These are phyloP conservation scores for Hyposmocoma kahamanoa DNA, from an alignment of 1,140 invertebrate genomes.

Conservation along the genomic window DNA sequence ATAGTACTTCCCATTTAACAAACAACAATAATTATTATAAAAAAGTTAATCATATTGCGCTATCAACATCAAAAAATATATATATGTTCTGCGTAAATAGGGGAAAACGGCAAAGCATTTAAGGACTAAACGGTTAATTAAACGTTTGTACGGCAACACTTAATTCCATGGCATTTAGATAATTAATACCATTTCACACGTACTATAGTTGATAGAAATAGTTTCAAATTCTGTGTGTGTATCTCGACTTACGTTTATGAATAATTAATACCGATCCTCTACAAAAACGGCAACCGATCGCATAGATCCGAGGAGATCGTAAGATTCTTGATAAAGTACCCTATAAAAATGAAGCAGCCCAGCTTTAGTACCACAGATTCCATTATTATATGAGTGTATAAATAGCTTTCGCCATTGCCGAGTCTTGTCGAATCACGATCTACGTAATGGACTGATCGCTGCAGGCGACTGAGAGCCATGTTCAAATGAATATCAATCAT, in stretches of 20 bases:
- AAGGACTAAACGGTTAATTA: no score
- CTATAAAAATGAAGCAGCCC: neutral
- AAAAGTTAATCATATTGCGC: no score
- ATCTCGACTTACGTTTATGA: no score
- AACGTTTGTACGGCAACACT: no score
- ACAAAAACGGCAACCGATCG: no score
- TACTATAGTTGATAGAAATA: no score
- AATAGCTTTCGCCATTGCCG: constrained; percentile 11
- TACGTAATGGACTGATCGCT: constrained; percentile 16
- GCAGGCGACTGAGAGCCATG: constrained; percentile 12
- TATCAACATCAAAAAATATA: no score
- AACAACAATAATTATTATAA: no score
- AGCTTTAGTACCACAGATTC: neutral
- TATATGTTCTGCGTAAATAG: no score
- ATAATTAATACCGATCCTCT: no score
- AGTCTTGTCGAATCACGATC: constrained; percentile 19
- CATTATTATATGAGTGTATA: constrained; percentile 2
- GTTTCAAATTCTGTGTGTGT: no score
- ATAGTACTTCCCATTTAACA: no score
- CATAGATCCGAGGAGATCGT: neutral
- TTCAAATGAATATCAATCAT: constrained; percentile 21
- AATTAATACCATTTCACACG: neutral
- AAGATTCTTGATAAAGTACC: neutral
- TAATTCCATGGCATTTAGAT: neutral
- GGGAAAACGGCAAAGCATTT: neutral